Conservation (phyloP, 2,113 vertebrate genomes). For the Sprattus sprattus region DNA sequence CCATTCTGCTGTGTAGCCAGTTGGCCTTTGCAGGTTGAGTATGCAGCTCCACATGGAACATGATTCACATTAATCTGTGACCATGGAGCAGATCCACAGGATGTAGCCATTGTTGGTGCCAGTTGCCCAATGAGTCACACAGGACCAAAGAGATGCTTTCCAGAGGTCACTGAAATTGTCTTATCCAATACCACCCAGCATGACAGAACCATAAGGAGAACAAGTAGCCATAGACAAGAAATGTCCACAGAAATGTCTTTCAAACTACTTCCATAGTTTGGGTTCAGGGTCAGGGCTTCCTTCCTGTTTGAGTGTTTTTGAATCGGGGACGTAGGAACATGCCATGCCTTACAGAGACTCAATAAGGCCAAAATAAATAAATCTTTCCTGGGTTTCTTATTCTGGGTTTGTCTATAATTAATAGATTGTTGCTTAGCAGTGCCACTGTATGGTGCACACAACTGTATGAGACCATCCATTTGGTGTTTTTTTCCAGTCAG, state of each 20-base stretch:
- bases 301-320: not conserved
- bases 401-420: not conserved
- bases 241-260: not conserved
- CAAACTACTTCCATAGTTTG: not conserved
- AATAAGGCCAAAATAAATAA: not conserved
- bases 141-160: not conserved
- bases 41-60: not conserved
- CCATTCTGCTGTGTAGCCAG: slow-evolving; percentile 9
- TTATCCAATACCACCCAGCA: not conserved
- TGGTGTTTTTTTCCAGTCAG: not conserved
- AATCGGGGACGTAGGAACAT: not conserved
- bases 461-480: not conserved
- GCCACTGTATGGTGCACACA: not conserved
- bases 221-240: not conserved
- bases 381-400: not conserved
- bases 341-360: not conserved
- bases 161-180: not conserved
- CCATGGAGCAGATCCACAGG: not conserved
- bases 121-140: not conserved
- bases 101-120: not conserved
- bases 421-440: not conserved
- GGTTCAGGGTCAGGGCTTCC: not conserved
- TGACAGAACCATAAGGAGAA: not conserved
- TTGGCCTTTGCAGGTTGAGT: slow-evolving; percentile 22
- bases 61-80: slow-evolving; percentile 18